Percentiles rank a stretch among this genome's conserved stretches.
Conservation (phyloP, 53 echinoderm and acorn worm species). For the Echinometra lucunter region DNA sequence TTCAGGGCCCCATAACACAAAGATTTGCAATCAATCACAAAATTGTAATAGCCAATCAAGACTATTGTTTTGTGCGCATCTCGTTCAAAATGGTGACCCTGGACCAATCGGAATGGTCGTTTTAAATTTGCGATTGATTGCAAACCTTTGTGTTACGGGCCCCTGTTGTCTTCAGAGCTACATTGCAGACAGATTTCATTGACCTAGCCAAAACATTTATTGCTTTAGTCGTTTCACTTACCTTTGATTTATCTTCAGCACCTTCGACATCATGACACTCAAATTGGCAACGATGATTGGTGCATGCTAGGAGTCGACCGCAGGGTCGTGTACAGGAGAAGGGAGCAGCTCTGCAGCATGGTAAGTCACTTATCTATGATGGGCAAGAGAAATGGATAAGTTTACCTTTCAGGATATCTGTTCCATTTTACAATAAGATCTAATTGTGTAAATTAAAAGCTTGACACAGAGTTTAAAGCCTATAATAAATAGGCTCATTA, state of each 20-base stretch:
- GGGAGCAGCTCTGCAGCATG: conserved; percentile 75
- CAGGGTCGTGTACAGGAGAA: conserved; percentile 85
- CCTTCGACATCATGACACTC: conserved; percentile 83
- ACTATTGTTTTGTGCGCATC: too few relatives aligned
- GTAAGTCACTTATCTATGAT: conserved; percentile 78
- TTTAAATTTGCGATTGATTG: too few relatives aligned
- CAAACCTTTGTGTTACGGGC: too few relatives aligned
- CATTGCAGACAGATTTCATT: neutral
- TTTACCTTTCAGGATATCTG: neutral
- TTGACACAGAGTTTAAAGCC: too few relatives aligned
- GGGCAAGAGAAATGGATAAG: neutral
- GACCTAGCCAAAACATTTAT: neutral
- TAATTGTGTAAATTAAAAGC: too few relatives aligned
- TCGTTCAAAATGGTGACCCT: too few relatives aligned
- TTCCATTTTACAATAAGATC: neutral
- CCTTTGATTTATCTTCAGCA: conserved; percentile 65
- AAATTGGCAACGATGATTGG: conserved; percentile 87
- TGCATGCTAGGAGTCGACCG: conserved; percentile 78
- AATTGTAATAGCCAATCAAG: too few relatives aligned
- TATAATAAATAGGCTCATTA: too few relatives aligned
- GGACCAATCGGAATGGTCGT: too few relatives aligned
- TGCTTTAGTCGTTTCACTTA: conserved; percentile 39
- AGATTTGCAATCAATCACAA: too few relatives aligned
- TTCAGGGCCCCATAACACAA: too few relatives aligned
- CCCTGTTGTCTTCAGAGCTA: neutral